Evolutionary conservation across 2,797 vertebrate species (phyloP), one percentile per base, ranked within the genome.

Genomic region (Lindbergichthys nudifrons): DNA sequence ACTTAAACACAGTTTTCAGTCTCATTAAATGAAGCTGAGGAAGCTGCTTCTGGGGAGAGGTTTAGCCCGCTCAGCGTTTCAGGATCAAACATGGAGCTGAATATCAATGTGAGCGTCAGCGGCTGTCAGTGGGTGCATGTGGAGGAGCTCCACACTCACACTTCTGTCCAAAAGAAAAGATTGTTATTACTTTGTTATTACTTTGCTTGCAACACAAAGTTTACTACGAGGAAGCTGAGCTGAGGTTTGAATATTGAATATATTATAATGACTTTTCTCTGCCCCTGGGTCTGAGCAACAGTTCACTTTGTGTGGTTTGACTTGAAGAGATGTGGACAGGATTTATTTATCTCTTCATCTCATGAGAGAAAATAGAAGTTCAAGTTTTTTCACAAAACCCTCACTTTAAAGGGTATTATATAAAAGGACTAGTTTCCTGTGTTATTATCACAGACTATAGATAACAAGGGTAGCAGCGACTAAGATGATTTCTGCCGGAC

Each of bases 21-120:
- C 73, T 81, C 50, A 80, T 80, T 60, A 75, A 76, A 65, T 48
- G 61, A 50, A 57, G 82, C 84, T 89, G 87, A 89, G 67, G 82
- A 39, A 77, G 82, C 68, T 3, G 15, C 10, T 53, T 76, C 66
- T 61, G 72, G 11, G 42, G 14, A 65, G 58, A 18, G 66, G 70
- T 66, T 51, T 30, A 14, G 75, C 58, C 67, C 47, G 15, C 73
- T 76, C 67, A 82, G 82, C 85, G 60, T 36, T 79, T 78, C 61
- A 39, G 58, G 52, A 78, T 81, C 53, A 74, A 75, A 83, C 26
- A 56, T 39, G 67, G 84, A 75, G 54, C 81, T 79, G 84, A 85
- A 88, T 88, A 76, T 69, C 70, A 83, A 89, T 74, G 81, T 48
- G 68, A 57, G 21, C 58, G 47, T 58, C 69, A 60, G 2, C 47